Evolutionary conservation across 2,797 vertebrate genomes (phyloP), one percentile per base, ranked within the genome.

Genomic region (Coregonus suidteri): DNA sequence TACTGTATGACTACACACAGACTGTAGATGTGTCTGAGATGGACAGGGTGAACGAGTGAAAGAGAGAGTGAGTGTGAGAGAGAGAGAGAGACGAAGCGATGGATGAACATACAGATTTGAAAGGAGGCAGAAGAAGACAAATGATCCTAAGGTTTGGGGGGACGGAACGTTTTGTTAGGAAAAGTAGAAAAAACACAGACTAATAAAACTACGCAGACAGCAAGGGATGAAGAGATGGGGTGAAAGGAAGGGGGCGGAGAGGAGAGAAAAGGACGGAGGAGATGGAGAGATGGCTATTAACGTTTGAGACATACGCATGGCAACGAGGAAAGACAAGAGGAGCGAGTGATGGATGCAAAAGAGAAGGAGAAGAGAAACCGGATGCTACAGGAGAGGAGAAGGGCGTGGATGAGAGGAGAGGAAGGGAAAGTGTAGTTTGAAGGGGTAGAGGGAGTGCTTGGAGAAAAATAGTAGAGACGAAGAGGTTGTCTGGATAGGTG

Each of bases 251-350:
- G 75, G 51, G 59, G 47, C 68, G 13, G 30, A 79, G 70, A 56
- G 69, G 6, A 13, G 47, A 51, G 81, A 6, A 37, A 78, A 83
- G 88, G 79, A 88, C 3, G 47, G 74, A 82, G 88, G 47, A 13
- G 73, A 18, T 7, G 47, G 47, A 68, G 31, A 73, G 65, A 92
- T 83, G 83, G 84, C 88, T 88, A 91, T 91, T 90, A 92, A 82
- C 74, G 81, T 83, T 76, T 86, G 83, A 92, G 88, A 91, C 88
- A 90, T 89, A 89, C 84, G 88, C 83, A 90, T 78, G 85, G 82
- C 82, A 86, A 90, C 77, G 75, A 83, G 77, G 85, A 62, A 81
- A 85, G 91, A 92, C 88, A 91, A 84, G 79, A 81, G 66, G 68
- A 71, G 77, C 59, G 31, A 51, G 82, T 82, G 79, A 77, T 66